Conservation (phyloP, 2,113 vertebrate species). For the Sialia sialis region DNA sequence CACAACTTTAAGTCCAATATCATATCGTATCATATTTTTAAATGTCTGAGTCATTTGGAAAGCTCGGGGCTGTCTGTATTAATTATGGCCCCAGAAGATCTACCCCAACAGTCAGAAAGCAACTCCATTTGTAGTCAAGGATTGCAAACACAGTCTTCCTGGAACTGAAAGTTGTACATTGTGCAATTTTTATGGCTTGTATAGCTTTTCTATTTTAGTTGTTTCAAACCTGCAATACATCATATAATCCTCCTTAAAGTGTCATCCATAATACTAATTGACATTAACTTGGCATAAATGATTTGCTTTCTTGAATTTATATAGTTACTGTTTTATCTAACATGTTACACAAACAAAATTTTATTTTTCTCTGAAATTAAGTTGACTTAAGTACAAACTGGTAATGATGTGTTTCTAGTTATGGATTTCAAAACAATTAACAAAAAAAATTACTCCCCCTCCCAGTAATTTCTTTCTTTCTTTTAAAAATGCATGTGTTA, state of each 20-base stretch:
- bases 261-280: background rate
- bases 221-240: slow-evolving; percentile 9
- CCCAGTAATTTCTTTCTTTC: background rate
- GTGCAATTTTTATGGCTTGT: slow-evolving; percentile 41
- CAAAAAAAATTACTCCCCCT: rapidly evolving
- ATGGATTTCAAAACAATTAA: background rate
- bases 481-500: background rate
- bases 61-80: background rate
- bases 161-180: slow-evolving; percentile 17
- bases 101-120: background rate
- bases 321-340: background rate
- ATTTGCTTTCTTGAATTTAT: background rate
- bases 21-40: background rate
- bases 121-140: slow-evolving; percentile 33
- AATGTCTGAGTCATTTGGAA: background rate
- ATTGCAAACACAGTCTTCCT: background rate
- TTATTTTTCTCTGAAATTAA: background rate
- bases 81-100: slow-evolving; percentile 4
- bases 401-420: background rate
- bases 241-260: background rate
- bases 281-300: background rate
- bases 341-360: background rate
- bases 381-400: background rate
- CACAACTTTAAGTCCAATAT: background rate
- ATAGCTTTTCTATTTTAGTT: slow-evolving; percentile 17